Evolutionary conservation across 2,113 vertebrate genomes (phyloP).

Genomic region (Acrocephalus arundinaceus): DNA sequence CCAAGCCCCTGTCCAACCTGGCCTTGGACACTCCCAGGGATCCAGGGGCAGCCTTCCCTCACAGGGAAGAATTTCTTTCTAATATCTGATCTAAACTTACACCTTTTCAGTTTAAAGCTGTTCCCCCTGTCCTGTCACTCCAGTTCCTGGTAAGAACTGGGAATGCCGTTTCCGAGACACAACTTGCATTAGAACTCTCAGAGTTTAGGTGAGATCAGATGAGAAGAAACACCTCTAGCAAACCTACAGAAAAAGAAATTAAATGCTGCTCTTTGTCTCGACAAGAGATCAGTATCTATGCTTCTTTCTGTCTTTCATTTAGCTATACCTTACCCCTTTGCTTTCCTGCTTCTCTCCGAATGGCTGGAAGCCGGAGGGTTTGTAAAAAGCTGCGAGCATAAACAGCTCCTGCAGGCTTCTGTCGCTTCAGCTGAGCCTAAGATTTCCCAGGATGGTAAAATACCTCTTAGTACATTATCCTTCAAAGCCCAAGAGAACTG

Average conservation of each 20-base stretch:
- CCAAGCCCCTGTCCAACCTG: fast-evolving
- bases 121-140: neutral
- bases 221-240: neutral
- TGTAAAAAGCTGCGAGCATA: neutral
- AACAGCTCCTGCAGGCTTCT: neutral
- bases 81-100: neutral
- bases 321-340: neutral
- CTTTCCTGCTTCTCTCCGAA: neutral
- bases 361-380: neutral
- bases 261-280: neutral
- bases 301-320: neutral
- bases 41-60: neutral
- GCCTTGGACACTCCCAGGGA: neutral
- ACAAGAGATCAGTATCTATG: neutral
- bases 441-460: neutral
- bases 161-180: neutral
- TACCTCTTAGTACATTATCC: neutral
- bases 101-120: neutral
- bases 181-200: neutral
- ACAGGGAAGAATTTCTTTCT: neutral
- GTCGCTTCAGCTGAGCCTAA: neutral
- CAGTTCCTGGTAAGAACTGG: neutral
- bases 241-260: neutral
- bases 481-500: neutral
- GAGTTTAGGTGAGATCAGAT: neutral